phyloP scores from a whole-genome alignment of 2,888 invertebrate genomes.

The Heteromyza rotundicornis region DNA sequence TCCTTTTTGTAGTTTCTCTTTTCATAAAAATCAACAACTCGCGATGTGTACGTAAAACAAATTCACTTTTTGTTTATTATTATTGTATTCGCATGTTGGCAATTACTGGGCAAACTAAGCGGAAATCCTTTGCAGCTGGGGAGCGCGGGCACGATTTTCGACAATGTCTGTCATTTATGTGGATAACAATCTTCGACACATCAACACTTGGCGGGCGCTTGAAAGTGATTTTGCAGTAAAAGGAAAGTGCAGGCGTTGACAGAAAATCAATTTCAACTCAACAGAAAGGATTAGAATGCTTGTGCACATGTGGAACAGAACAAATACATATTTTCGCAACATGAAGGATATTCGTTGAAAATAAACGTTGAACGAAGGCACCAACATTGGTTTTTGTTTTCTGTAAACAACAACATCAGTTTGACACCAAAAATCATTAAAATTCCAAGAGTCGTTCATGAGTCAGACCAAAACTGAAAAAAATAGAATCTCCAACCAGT shows the following conservation, averaged over 20 bases:
- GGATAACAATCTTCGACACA: constrained; percentile 31
- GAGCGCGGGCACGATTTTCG: neutral
- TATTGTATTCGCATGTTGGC: neutral
- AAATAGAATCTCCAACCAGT: too few relatives aligned
- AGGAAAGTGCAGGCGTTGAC: constrained; percentile 13
- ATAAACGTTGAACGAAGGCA: too few relatives aligned
- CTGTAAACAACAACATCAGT: too few relatives aligned
- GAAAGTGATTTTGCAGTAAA: constrained; percentile 43
- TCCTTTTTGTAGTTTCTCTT: neutral
- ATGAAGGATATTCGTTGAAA: too few relatives aligned
- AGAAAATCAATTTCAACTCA: constrained; percentile 20
- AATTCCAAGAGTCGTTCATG: too few relatives aligned
- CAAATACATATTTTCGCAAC: constrained; percentile 4
- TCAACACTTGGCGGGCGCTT: constrained; percentile 42
- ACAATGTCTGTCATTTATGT: neutral
- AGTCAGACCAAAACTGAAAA: too few relatives aligned
- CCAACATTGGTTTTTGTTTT: too few relatives aligned
- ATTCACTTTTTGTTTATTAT: neutral
- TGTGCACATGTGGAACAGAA: neutral
- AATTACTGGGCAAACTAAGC: neutral
- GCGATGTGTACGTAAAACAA: neutral
- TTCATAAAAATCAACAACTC: neutral
- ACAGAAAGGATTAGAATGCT: neutral
- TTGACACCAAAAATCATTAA: neutral
- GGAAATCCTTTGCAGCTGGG: neutral